phyloP scores from a whole-genome alignment of 2,113 vertebrate genomes.

The Cacatua alba region DNA sequence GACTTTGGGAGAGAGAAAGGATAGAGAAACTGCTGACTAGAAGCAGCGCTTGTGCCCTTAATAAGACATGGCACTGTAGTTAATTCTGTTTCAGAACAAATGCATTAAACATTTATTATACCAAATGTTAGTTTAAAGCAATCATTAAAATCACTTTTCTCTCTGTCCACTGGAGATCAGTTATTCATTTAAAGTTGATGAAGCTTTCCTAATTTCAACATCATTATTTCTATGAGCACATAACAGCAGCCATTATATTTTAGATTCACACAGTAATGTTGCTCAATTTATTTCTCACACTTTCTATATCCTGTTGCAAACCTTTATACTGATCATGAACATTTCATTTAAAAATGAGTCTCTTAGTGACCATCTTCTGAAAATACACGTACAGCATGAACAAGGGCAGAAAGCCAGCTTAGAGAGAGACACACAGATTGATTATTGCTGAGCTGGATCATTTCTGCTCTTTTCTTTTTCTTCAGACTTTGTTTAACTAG shows the following conservation, averaged over 20 bases:
- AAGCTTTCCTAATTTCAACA: conserved; percentile 63
- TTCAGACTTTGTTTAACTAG: conserved; percentile 11
- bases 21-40: conserved; percentile 6
- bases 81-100: conserved; percentile 53
- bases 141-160: conserved; percentile 58
- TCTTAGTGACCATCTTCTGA: conserved; percentile 9
- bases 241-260: conserved; percentile 48
- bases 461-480: conserved; percentile 27
- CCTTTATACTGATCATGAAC: neutral
- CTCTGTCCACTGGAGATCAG: conserved; percentile 38
- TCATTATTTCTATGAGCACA: conserved; percentile 45
- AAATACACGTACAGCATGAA: conserved; percentile 13
- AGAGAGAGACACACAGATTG: neutral
- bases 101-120: conserved; percentile 46
- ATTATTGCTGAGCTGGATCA: conserved; percentile 2
- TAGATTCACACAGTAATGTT: conserved; percentile 13
- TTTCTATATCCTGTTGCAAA: conserved; percentile 39
- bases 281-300: conserved; percentile 7
- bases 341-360: conserved; percentile 20
- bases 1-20: conserved; percentile 5
- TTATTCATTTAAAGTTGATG: conserved; percentile 54
- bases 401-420: neutral
- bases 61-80: neutral
- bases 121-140: conserved; percentile 63
- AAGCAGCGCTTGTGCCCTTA: neutral